These are phyloP conservation scores for Brenthis daphne DNA, from an alignment of 2,888 invertebrate species.

Conservation along the genomic window DNA sequence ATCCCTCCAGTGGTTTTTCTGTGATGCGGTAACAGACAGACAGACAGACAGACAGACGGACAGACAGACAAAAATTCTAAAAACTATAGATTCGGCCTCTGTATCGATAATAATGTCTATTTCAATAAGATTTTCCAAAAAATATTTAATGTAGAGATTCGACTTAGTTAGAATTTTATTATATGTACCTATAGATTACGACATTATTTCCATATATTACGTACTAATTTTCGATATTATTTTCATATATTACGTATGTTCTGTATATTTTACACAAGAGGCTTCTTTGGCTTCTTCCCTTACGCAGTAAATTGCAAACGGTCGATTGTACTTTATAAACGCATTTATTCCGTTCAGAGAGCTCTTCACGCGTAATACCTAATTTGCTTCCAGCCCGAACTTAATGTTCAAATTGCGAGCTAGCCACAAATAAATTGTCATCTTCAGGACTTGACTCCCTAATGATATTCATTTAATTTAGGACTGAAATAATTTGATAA, in stretches of 20 bases:
- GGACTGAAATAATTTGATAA: neutral
- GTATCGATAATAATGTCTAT: no score
- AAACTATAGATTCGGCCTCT: no score
- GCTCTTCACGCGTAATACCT: conserved; percentile 23
- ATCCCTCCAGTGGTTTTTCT: no score
- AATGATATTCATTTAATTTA: conserved; percentile 13
- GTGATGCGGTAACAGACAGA: no score
- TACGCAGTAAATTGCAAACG: conserved; percentile 6
- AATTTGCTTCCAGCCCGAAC: conserved; percentile 15
- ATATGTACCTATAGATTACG: no score
- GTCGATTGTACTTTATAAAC: conserved; percentile 20
- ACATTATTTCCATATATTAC: no score
- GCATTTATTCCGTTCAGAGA: conserved; percentile 17
- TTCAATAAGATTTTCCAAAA: no score
- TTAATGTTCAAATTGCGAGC: conserved; percentile 25
- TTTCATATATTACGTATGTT: no score
- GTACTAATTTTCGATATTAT: neutral
- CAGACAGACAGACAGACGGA: no score
- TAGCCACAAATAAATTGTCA: conserved; percentile 23
- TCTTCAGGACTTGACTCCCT: neutral
- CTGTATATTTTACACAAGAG: neutral
- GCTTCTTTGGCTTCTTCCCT: neutral
- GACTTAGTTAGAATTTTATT: no score
- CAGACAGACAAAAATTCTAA: no score
- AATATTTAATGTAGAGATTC: no score